phyloP scores from a whole-genome alignment of 64 coral and sea anemone species.

The Catalaphyllia jardinei region DNA sequence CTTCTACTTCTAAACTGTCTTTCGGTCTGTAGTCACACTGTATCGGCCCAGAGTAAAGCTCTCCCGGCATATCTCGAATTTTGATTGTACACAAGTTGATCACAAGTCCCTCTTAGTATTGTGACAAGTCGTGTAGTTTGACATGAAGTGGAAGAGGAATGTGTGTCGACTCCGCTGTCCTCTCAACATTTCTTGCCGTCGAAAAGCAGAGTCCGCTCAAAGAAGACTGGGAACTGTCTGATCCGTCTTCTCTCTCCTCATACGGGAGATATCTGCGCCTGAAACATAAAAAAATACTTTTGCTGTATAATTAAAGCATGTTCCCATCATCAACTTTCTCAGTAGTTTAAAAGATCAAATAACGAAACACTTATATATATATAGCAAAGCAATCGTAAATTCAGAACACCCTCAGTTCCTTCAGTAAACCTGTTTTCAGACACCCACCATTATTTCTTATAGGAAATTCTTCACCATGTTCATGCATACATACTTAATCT shows the following conservation, averaged over 20 bases:
- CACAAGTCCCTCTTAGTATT: neutral
- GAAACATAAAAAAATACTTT: neutral
- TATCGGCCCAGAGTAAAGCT: too few species aligned
- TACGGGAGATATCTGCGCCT: slow-evolving; percentile 26
- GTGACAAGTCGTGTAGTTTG: slow-evolving; percentile 14
- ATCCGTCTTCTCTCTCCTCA: slow-evolving; percentile 6
- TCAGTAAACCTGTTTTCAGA: neutral
- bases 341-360: too few species aligned
- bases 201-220: slow-evolving; percentile 13
- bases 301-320: too few species aligned
- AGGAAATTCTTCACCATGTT: too few species aligned
- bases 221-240: slow-evolving; percentile 34
- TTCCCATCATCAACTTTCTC: too few species aligned
- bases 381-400: too few species aligned
- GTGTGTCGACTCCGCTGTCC: slow-evolving; percentile 21
- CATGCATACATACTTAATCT: too few species aligned
- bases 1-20: too few species aligned
- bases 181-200: slow-evolving; percentile 26
- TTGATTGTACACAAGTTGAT: neutral
- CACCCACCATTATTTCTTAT: too few species aligned
- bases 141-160: neutral
- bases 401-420: neutral
- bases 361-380: too few species aligned
- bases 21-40: too few species aligned
- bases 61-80: too few species aligned